These are phyloP conservation scores for Apus apus DNA, from an alignment of 2,113 vertebrate species.

Conservation along the genomic window DNA sequence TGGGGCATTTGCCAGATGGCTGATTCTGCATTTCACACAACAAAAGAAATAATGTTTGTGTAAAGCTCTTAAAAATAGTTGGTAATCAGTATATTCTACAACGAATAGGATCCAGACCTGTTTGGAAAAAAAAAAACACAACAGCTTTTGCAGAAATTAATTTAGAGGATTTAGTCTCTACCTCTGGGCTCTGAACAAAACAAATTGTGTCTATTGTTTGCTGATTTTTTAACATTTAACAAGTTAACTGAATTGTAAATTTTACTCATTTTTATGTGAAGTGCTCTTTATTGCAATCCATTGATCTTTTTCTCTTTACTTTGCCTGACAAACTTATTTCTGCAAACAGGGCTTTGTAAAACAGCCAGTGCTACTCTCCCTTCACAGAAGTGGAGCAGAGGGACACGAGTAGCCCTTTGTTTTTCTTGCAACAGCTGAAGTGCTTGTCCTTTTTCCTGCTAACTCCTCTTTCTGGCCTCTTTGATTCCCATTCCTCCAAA, in stretches of 20 bases:
- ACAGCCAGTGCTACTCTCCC: neutral
- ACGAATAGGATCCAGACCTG: conserved; percentile 74
- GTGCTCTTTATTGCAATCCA: conserved; percentile 40
- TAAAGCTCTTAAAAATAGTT: conserved; percentile 78
- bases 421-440: neutral
- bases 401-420: neutral
- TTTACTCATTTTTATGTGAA: conserved; percentile 49
- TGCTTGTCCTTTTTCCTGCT: neutral
- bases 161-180: conserved; percentile 67
- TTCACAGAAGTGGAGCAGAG: neutral
- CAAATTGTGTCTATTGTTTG: conserved; percentile 72
- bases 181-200: conserved; percentile 69
- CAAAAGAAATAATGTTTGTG: conserved; percentile 79
- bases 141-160: conserved; percentile 71
- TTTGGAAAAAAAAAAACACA: conserved; percentile 43
- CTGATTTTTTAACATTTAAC: conserved; percentile 52
- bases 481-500: neutral
- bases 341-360: conserved; percentile 8
- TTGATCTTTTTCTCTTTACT: conserved; percentile 49
- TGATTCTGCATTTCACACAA: conserved; percentile 75
- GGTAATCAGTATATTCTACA: conserved; percentile 78
- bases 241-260: conserved; percentile 62
- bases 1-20: conserved; percentile 78
- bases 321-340: conserved; percentile 56
- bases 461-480: conserved; percentile 21